These are phyloP conservation scores for Lophius americanus DNA, from an alignment of 2,797 vertebrate genomes.

Conservation along the genomic window DNA sequence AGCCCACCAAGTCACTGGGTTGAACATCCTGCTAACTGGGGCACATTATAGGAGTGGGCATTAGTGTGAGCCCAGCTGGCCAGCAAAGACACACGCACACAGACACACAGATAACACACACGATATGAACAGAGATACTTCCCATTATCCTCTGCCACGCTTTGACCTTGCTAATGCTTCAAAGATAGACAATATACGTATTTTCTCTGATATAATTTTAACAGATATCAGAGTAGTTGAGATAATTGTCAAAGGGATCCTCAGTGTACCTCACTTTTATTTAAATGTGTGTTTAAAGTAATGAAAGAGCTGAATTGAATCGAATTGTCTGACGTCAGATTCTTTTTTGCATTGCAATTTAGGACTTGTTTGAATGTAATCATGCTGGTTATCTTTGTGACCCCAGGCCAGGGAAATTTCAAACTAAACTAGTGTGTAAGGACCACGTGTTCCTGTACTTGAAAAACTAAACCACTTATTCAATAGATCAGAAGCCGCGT, in stretches of 20 bases:
- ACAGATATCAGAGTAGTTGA: constrained; percentile 10
- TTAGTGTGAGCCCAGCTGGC: constrained; percentile 58
- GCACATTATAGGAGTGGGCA: constrained; percentile 47
- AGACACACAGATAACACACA: constrained; percentile 38
- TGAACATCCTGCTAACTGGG: constrained; percentile 65
- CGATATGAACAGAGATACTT: constrained; percentile 6
- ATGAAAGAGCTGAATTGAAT: constrained; percentile 34
- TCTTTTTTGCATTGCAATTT: constrained; percentile 31
- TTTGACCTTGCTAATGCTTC: too few species aligned
- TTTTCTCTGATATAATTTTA: too few species aligned
- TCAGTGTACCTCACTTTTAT: constrained; percentile 12
- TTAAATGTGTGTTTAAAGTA: constrained; percentile 53
- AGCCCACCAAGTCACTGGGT: constrained; percentile 43
- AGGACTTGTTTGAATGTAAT: constrained; percentile 6
- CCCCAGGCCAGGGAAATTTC: not conserved
- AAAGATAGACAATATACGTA: too few species aligned
- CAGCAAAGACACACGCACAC: constrained; percentile 41
- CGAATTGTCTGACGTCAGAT: constrained; percentile 15
- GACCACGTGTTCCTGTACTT: not conserved
- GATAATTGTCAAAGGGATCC: constrained; percentile 41
- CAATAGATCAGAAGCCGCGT: constrained; percentile 25
- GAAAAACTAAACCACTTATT: not conserved
- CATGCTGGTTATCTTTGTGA: too few species aligned
- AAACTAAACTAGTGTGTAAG: not conserved
- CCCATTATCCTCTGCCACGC: constrained; percentile 1